These are phyloP conservation scores for Physella acuta DNA, from an alignment of 1,140 invertebrate genomes.

Conservation along the genomic window DNA sequence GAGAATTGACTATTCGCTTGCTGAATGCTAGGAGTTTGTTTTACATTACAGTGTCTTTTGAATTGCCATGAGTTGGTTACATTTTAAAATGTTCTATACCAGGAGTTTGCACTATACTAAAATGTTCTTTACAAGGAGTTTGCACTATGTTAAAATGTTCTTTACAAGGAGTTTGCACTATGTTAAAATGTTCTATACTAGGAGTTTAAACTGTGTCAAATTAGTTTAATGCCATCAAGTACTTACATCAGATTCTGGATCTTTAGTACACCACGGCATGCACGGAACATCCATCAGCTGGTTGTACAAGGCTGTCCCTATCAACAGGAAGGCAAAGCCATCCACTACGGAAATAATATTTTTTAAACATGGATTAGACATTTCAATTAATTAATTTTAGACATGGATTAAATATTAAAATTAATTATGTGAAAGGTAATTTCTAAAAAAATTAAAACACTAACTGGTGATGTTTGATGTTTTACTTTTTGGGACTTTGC, in stretches of 20 bases:
- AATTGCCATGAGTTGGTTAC: too few relatives aligned
- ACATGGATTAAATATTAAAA: not conserved
- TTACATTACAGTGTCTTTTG: too few relatives aligned
- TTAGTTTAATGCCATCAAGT: not conserved
- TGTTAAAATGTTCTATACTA: not conserved
- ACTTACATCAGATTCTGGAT: not conserved
- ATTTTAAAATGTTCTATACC: too few relatives aligned
- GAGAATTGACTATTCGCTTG: too few relatives aligned
- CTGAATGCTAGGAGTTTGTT: too few relatives aligned
- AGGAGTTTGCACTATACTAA: too few relatives aligned
- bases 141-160: not conserved
- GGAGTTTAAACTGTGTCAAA: not conserved
- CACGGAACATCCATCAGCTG: constrained; percentile 46
- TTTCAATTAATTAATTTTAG: not conserved
- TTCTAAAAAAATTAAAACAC: not conserved
- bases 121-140: too few relatives aligned
- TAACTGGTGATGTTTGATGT: too few relatives aligned
- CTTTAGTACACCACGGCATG: constrained; percentile 38
- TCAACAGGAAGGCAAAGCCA: constrained; percentile 53
- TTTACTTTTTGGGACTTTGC: too few relatives aligned
- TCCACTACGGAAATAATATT: constrained; percentile 44
- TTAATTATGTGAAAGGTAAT: not conserved
- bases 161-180: not conserved
- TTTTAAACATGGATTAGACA: not conserved
- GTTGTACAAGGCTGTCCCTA: constrained; percentile 55